Conservation (phyloP, 2,888 invertebrate species). For the Pteria penguin region DNA sequence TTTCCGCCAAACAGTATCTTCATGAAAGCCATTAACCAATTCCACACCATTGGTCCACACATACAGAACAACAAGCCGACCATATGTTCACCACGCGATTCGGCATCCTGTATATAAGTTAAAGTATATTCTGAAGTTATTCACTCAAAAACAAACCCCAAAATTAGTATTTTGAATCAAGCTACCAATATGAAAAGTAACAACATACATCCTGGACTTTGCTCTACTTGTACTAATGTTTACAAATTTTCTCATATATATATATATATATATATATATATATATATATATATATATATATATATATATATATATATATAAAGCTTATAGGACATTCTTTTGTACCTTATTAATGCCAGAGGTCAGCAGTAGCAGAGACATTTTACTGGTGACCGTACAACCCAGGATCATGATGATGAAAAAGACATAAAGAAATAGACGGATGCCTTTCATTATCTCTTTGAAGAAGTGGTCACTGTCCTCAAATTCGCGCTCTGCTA, state of each 20-base stretch:
- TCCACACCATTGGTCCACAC: conserved; percentile 67
- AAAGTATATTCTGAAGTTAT: neutral
- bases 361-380: conserved; percentile 83
- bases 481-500: conserved; percentile 70
- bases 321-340: no score
- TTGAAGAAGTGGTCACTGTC: conserved; percentile 70
- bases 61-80: conserved; percentile 70
- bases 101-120: conserved; percentile 22
- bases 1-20: conserved; percentile 76
- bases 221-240: no score
- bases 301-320: no score
- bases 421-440: conserved; percentile 88
- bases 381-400: conserved; percentile 93
- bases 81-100: conserved; percentile 59
- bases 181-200: neutral
- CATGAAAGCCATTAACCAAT: conserved; percentile 81
- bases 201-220: no score
- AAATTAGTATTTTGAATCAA: neutral
- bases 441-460: conserved; percentile 73
- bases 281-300: no score
- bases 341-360: conserved; percentile 69
- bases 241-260: no score
- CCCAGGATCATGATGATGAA: conserved; percentile 92
- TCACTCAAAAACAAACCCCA: neutral
- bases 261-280: no score